Evolutionary conservation across 2,888 invertebrate species (phyloP).

Genomic region (Dusona sp.): DNA sequence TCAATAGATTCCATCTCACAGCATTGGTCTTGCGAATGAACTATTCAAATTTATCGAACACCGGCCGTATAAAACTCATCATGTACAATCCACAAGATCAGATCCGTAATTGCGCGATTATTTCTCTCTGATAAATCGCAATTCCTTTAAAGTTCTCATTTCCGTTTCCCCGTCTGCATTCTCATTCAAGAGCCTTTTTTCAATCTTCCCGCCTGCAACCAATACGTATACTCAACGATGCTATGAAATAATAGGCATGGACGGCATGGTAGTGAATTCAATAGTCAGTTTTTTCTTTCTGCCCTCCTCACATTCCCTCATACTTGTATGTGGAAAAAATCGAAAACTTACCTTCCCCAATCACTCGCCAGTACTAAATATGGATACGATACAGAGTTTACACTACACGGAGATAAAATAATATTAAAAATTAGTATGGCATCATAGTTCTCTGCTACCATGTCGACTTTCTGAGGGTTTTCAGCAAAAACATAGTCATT

Average conservation of each 20-base stretch:
- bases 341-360: no score
- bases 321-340: neutral
- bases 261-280: conserved; percentile 56
- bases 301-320: neutral
- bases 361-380: no score
- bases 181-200: conserved; percentile 33
- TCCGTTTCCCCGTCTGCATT: conserved; percentile 40
- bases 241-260: conserved; percentile 43
- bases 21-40: neutral
- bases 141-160: conserved; percentile 50
- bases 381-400: no score
- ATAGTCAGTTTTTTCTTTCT: neutral
- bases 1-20: neutral
- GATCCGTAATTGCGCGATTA: neutral
- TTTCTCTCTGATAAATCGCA: conserved; percentile 33
- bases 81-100: neutral
- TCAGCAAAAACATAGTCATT: no score
- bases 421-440: no score
- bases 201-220: conserved; percentile 10
- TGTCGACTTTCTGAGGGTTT: no score
- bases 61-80: neutral
- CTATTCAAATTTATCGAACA: neutral
- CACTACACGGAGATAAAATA: no score
- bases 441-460: no score
- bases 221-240: conserved; percentile 41